Evolutionary conservation across 2,888 invertebrate genomes (phyloP).

Genomic region (Quadroppia sp.): DNA sequence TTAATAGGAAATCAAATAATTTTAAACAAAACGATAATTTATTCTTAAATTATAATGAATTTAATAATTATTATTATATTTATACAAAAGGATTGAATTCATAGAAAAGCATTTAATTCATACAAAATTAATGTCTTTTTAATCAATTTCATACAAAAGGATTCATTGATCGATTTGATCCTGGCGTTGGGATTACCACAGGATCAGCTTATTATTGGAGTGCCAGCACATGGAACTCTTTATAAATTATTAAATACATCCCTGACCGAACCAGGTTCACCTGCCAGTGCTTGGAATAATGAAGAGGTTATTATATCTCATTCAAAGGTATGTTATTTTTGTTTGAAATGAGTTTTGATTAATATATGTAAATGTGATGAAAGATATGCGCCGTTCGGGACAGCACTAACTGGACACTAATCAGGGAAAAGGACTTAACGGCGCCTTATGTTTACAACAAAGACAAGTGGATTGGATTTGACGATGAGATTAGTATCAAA

Average conservation of each 20-base stretch:
- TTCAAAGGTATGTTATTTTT: slow-evolving; percentile 36
- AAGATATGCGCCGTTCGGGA: slow-evolving; percentile 42
- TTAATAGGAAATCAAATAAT: too few species aligned
- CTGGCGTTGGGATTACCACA: slow-evolving; percentile 41
- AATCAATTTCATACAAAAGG: slow-evolving; percentile 29
- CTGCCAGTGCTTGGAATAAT: slow-evolving; percentile 40
- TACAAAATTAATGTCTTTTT: background rate
- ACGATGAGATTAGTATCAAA: slow-evolving; percentile 45
- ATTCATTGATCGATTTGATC: slow-evolving; percentile 44
- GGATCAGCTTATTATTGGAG: slow-evolving; percentile 43
- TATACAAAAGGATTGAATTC: too few species aligned
- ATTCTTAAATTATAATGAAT: too few species aligned
- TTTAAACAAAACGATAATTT: too few species aligned
- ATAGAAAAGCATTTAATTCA: too few species aligned
- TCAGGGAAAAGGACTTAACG: slow-evolving; percentile 42
- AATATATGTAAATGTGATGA: background rate
- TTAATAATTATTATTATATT: too few species aligned
- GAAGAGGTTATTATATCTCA: slow-evolving; percentile 42
- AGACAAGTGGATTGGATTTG: slow-evolving; percentile 45
- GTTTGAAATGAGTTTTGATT: background rate
- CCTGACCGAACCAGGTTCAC: slow-evolving; percentile 37
- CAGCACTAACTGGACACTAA: slow-evolving; percentile 43
- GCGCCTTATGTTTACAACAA: slow-evolving; percentile 42
- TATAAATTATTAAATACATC: slow-evolving; percentile 38
- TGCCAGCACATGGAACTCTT: slow-evolving; percentile 43